These are phyloP conservation scores for Oreochromis niloticus DNA, from an alignment of 2,113 vertebrate species.

Conservation along the genomic window DNA sequence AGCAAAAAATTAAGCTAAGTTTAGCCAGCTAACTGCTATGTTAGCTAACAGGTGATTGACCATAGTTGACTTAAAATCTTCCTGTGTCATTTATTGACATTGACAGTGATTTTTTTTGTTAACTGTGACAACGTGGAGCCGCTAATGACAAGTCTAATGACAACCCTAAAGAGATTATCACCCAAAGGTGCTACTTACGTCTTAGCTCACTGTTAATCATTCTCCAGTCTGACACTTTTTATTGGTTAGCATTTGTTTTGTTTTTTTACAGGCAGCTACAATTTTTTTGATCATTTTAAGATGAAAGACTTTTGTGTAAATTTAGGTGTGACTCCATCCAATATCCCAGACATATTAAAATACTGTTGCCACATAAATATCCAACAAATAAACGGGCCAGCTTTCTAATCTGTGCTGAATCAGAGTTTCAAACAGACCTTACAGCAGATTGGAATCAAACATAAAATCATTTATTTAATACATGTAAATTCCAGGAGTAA, in stretches of 20 bases:
- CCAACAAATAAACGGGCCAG: not conserved
- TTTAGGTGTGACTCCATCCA: not conserved
- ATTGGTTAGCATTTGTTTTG: not conserved
- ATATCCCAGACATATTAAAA: not conserved
- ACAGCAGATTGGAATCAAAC: too few relatives aligned
- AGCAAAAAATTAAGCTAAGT: not conserved
- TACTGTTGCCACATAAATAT: not conserved
- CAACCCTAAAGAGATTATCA: not conserved
- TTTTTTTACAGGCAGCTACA: not conserved
- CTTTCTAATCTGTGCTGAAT: not conserved
- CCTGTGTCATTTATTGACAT: not conserved
- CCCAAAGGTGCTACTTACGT: not conserved
- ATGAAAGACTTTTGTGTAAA: not conserved
- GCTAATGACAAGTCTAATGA: not conserved
- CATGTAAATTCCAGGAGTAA: too few relatives aligned
- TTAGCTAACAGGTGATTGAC: not conserved
- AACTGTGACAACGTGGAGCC: not conserved
- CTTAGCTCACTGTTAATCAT: not conserved
- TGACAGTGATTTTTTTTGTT: not conserved
- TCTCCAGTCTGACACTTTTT: not conserved
- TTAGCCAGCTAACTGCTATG: not conserved
- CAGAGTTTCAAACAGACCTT: too few relatives aligned
- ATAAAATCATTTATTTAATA: too few relatives aligned
- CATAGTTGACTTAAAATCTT: not conserved
- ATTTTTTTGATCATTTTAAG: not conserved